Percentiles rank a stretch among this genome's conserved stretches.
phyloP scores from a whole-genome alignment of 1,140 invertebrate genomes.

The Apis dorsata region DNA sequence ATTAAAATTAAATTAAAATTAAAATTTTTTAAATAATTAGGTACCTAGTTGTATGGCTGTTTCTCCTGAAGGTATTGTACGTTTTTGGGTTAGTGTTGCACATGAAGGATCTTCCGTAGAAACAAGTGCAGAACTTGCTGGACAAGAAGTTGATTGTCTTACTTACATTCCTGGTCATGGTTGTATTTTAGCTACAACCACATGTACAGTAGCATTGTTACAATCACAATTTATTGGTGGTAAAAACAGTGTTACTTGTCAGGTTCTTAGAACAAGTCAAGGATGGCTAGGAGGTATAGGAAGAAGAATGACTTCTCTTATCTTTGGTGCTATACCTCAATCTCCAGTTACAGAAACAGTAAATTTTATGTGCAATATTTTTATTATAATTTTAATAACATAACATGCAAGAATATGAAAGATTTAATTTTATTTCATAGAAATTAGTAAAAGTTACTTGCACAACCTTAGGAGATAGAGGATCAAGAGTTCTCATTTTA shows the following conservation, averaged over 20 bases:
- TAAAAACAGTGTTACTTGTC: conserved; percentile 85
- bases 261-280: conserved; percentile 87
- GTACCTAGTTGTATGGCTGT: conserved; percentile 94
- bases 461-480: conserved; percentile 74
- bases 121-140: conserved; percentile 88
- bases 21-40: conserved; percentile 64
- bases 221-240: conserved; percentile 82
- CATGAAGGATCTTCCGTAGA: conserved; percentile 93
- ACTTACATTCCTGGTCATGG: conserved; percentile 86
- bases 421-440: conserved; percentile 73
- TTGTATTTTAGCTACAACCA: conserved; percentile 93
- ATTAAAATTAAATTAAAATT: neutral
- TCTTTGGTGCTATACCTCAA: conserved; percentile 91
- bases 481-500: conserved; percentile 83
- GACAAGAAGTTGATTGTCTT: conserved; percentile 90
- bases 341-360: conserved; percentile 89
- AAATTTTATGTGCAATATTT: conserved; percentile 50
- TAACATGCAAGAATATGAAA: conserved; percentile 7
- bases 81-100: conserved; percentile 94
- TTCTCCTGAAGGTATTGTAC: conserved; percentile 94
- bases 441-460: conserved; percentile 83
- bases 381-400: neutral
- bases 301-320: conserved; percentile 90
- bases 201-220: conserved; percentile 92
- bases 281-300: conserved; percentile 94